Percentiles rank a stretch among this genome's conserved stretches.
Conservation (phyloP, 2,113 vertebrate genomes). For the Ophiodon elongatus region DNA sequence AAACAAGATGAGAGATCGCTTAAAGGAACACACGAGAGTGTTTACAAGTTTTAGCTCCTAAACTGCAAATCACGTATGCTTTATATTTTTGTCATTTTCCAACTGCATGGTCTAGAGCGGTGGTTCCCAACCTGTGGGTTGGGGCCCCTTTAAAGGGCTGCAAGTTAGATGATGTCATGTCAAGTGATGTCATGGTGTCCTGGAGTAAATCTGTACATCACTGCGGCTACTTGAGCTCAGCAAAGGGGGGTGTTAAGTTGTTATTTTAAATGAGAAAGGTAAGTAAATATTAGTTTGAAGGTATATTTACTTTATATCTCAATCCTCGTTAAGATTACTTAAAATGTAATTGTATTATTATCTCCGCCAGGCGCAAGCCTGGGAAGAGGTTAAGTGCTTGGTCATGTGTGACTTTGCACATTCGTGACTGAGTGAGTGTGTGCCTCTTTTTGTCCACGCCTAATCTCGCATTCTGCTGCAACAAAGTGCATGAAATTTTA, state of each 20-base stretch:
- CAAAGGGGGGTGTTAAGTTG: neutral
- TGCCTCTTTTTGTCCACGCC: neutral
- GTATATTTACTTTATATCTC: neutral
- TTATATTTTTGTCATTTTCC: constrained; percentile 14
- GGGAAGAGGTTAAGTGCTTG: neutral
- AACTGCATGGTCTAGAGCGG: neutral
- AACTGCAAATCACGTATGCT: neutral
- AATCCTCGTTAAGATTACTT: neutral
- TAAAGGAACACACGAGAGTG: neutral
- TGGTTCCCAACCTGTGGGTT: neutral
- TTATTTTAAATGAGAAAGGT: neutral
- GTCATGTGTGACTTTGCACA: too few relatives aligned
- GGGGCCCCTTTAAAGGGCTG: neutral
- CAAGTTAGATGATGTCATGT: neutral
- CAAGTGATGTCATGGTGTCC: neutral
- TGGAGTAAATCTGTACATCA: neutral
- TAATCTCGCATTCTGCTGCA: neutral
- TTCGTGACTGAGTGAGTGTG: neutral
- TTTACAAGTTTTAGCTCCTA: constrained; percentile 15
- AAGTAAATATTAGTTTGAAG: neutral
- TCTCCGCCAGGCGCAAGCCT: neutral
- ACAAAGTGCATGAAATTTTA: too few relatives aligned
- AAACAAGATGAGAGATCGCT: constrained; percentile 39
- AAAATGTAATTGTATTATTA: neutral
- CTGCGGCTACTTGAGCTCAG: neutral